Evolutionary conservation across 35 echinoderm and acorn worm species (phyloP).

Genomic region (Apostichopus japonicus): DNA sequence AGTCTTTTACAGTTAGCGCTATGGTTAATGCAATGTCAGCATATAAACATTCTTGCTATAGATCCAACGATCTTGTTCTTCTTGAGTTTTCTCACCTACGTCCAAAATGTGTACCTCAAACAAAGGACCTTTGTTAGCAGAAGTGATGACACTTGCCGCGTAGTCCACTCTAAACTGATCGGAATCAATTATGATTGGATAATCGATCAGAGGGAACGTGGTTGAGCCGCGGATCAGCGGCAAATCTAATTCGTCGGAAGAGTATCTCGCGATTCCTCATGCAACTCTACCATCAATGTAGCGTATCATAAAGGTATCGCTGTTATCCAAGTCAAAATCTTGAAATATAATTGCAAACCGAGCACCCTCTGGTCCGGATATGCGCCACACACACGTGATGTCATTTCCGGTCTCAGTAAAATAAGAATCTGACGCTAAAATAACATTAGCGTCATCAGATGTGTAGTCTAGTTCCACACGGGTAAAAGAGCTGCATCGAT

Average conservation of each 20-base stretch:
- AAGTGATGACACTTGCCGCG: neutral
- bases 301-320: neutral
- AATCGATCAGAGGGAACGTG: neutral
- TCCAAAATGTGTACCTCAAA: constrained; percentile 3
- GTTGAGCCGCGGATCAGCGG: neutral
- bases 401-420: too few relatives aligned
- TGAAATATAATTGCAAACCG: neutral
- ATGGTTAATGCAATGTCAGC: too few relatives aligned
- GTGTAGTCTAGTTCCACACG: too few relatives aligned
- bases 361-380: neutral
- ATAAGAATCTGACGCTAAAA: too few relatives aligned
- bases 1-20: too few relatives aligned
- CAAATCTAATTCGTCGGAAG: neutral
- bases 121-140: neutral
- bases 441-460: too few relatives aligned
- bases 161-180: neutral
- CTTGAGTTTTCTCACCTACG: neutral
- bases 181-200: constrained; percentile 1
- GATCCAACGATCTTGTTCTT: too few relatives aligned
- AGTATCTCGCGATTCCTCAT: neutral
- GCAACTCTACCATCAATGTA: neutral
- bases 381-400: neutral
- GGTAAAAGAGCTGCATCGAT: too few relatives aligned
- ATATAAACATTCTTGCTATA: too few relatives aligned
- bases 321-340: neutral